phyloP scores from a whole-genome alignment of 2,113 vertebrate species.

The Ammospiza nelsoni region DNA sequence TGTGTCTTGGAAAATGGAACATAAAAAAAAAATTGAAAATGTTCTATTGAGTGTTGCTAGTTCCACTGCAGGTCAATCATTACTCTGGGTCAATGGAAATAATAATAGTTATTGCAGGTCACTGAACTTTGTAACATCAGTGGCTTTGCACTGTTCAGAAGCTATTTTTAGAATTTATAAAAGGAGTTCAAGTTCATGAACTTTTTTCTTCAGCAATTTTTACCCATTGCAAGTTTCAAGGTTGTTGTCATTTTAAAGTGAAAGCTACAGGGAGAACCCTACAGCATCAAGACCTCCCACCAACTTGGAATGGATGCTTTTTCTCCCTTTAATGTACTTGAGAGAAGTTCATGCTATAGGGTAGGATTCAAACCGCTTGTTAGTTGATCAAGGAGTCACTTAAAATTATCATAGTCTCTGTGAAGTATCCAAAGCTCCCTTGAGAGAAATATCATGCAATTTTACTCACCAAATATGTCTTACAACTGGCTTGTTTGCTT shows the following conservation, averaged over 20 bases:
- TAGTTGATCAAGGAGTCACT: background rate
- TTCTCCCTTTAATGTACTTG: background rate
- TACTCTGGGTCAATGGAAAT: constrained; percentile 16
- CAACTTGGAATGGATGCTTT: background rate
- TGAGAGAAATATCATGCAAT: background rate
- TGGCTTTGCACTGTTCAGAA: background rate
- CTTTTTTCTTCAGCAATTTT: background rate
- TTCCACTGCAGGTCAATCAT: constrained; percentile 3
- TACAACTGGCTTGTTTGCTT: background rate
- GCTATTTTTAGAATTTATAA: constrained; percentile 1
- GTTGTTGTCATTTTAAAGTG: background rate
- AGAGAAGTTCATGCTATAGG: background rate
- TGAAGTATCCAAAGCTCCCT: background rate
- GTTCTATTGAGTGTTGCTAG: background rate
- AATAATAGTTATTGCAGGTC: constrained; percentile 26
- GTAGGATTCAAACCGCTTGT: background rate
- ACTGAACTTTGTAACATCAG: background rate
- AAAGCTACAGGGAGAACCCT: background rate
- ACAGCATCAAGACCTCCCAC: background rate
- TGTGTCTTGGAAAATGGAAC: background rate
- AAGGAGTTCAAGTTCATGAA: background rate
- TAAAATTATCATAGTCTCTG: background rate
- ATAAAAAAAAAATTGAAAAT: background rate
- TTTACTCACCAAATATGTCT: background rate
- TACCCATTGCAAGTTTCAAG: background rate